A percentile compares a stretch with the other conserved stretches of the same genome.
phyloP scores from a whole-genome alignment of 2,888 invertebrate genomes.

The Epinotia bilunana region DNA sequence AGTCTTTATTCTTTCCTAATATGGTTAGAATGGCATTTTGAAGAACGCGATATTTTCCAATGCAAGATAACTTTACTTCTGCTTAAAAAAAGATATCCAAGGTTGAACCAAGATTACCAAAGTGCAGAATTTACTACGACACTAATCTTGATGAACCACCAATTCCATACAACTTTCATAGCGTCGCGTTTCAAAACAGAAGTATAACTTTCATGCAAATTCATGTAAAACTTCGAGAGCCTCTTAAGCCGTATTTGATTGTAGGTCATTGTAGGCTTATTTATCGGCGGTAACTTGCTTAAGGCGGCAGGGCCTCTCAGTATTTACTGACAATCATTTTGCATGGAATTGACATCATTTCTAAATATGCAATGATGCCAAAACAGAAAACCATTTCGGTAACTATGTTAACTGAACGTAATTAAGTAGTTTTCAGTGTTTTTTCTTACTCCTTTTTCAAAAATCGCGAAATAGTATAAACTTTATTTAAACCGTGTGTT shows the following conservation, averaged over 20 bases:
- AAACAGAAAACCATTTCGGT: too few species aligned
- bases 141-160: conserved; percentile 29
- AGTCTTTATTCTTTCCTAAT: too few species aligned
- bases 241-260: conserved; percentile 33
- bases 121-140: conserved; percentile 10
- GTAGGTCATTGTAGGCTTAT: conserved; percentile 19
- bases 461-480: too few species aligned
- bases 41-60: too few species aligned
- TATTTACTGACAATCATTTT: background rate
- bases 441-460: too few species aligned
- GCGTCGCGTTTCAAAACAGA: conserved; percentile 29
- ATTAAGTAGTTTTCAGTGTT: too few species aligned
- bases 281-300: background rate
- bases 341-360: background rate
- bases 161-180: conserved; percentile 24
- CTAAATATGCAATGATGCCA: too few species aligned
- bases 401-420: too few species aligned
- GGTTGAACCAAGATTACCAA: background rate
- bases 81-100: background rate
- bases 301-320: background rate
- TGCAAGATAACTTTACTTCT: too few species aligned
- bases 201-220: conserved; percentile 35
- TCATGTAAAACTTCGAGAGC: conserved; percentile 29
- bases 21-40: too few species aligned
- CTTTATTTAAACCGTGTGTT: too few species aligned